Percentiles rank a stretch among this genome's conserved stretches.
Conservation (phyloP, 2,797 vertebrate species). For the Argya squamiceps region DNA sequence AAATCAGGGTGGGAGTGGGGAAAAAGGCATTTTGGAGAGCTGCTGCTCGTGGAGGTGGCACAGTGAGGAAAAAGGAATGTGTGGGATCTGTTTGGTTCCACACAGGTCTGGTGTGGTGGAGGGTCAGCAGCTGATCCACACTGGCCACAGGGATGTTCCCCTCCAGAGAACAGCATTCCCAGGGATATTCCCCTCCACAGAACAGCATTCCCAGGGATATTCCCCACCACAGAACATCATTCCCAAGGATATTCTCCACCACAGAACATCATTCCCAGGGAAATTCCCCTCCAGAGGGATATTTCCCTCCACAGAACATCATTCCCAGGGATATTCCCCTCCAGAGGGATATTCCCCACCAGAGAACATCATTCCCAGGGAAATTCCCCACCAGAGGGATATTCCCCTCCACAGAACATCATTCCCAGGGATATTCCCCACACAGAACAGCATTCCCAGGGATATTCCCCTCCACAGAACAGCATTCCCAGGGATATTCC, state of each 20-base stretch:
- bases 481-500: background rate
- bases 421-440: background rate
- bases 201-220: background rate
- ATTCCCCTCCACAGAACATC: background rate
- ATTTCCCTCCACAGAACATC: background rate
- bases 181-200: background rate
- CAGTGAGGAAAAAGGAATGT: rapidly evolving
- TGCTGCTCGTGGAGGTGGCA: background rate
- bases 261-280: background rate
- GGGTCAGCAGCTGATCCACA: background rate
- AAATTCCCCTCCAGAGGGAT: background rate
- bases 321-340: background rate
- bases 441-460: background rate
- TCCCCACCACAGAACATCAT: background rate
- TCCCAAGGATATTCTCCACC: background rate
- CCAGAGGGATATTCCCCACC: background rate
- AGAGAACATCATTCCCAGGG: background rate
- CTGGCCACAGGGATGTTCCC: background rate
- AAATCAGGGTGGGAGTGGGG: background rate
- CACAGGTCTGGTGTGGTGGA: background rate
- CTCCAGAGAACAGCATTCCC: background rate
- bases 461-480: background rate
- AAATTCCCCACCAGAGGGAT: background rate
- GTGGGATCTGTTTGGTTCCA: background rate
- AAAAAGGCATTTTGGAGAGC: background rate